Evolutionary conservation across 2,113 vertebrate species (phyloP).

Genomic region (Etheostoma cragini): DNA sequence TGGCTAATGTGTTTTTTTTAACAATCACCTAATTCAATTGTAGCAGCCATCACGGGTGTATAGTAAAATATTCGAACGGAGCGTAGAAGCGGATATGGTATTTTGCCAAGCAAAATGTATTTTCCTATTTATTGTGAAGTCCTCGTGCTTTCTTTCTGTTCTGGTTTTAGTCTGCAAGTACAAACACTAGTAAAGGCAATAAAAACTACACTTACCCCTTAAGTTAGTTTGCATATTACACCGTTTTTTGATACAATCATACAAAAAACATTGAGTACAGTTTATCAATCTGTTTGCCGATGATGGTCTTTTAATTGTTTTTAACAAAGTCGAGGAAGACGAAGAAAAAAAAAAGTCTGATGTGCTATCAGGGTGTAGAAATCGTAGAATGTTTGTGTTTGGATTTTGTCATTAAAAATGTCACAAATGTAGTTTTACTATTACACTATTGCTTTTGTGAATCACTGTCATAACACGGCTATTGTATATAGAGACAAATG

Average conservation of each 20-base stretch:
- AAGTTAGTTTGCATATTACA: constrained; percentile 42
- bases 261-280: constrained; percentile 27
- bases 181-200: constrained; percentile 65
- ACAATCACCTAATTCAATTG: constrained; percentile 75
- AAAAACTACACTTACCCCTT: constrained; percentile 46
- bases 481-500: constrained; percentile 69
- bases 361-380: constrained; percentile 75
- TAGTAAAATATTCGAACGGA: constrained; percentile 75
- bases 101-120: constrained; percentile 77
- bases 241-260: constrained; percentile 51
- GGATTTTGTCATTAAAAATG: constrained; percentile 68
- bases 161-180: constrained; percentile 64
- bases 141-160: constrained; percentile 72
- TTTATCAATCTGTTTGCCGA: constrained; percentile 49
- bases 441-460: constrained; percentile 73
- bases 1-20: constrained; percentile 68
- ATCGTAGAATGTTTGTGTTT: constrained; percentile 68
- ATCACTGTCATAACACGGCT: constrained; percentile 72
- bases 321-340: constrained; percentile 58
- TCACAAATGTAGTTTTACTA: constrained; percentile 69
- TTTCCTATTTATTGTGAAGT: constrained; percentile 86
- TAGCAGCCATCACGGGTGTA: constrained; percentile 79
- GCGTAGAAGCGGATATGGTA: constrained; percentile 64
- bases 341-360: constrained; percentile 52
- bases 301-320: constrained; percentile 60